Base-by-base conservation (phyloP, 2,113 vertebrate genomes). In the Coregonus clupeaformis region DNA sequence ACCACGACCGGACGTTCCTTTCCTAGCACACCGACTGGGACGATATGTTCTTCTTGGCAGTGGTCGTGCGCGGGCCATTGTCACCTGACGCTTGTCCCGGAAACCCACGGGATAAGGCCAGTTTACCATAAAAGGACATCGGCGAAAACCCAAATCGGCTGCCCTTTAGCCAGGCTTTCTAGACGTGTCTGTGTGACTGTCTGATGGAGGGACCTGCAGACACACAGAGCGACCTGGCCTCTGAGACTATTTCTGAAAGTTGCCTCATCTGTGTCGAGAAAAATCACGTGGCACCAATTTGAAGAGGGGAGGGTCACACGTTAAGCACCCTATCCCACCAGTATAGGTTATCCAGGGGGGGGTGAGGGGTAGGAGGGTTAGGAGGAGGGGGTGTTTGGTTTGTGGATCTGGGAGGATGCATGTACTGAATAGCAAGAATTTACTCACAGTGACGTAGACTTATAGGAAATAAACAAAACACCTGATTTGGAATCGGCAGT, bases 171-270 rank as follows among this genome's bases (percentile, higher is more conserved):
- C 16, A 52, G 13, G 49, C 5, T 52, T 68, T 62, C 71, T 69
- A 27, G 47, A 29, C 42, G 72, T 60, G 30, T 25, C 27, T 77
- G 30, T 47, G 6, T 32, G 27, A 29, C 18, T 70, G 30, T 47
- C 6, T 68, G 27, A 6, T 32, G 66, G 29, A 32, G 20, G n/a
- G 57, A 60, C 5, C 24, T 32, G 64, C 59, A 29, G 42, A n/a
- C 7, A n/a, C 18, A 22, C 29, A 18, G 55, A 65, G 71, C 20
- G 24, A 12, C 12, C 25, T 16, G 6, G 5, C 5, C 16, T 52
- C 16, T 52, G 49, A 52, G 45, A 69, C 76, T 81, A 62, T 84
- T 81, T 84, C 64, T 29, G 71, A 77, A 80, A 75, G 42, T 52
- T 13, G 45, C 49, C 20, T 24, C 6, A 14, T 71, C 45, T 69